These are phyloP conservation scores for Lagopus muta DNA, from an alignment of 2,113 vertebrate species.

Conservation along the genomic window DNA sequence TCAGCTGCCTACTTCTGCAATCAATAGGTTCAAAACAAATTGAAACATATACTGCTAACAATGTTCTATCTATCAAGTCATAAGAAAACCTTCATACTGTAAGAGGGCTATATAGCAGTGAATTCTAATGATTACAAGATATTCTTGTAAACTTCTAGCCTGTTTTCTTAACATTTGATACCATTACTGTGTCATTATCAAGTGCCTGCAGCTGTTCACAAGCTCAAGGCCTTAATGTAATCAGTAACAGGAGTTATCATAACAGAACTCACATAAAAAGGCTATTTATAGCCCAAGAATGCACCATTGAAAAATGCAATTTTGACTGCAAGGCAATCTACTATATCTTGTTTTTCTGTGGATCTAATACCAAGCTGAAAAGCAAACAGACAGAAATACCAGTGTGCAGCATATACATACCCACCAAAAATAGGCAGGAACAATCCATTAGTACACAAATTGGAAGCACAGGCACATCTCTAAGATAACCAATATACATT, in stretches of 20 bases:
- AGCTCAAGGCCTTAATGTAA: constrained; percentile 52
- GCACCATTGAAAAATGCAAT: constrained; percentile 19
- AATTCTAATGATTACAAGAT: background rate
- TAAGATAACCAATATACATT: background rate
- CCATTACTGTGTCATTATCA: constrained; percentile 50
- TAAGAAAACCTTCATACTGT: background rate
- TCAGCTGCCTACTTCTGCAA: background rate
- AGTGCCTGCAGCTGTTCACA: constrained; percentile 57
- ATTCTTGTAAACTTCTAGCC: constrained; percentile 11
- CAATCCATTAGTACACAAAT: background rate
- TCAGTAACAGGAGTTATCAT: constrained; percentile 48
- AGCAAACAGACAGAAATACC: background rate
- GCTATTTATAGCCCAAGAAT: constrained; percentile 59
- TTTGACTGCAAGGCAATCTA: constrained; percentile 2
- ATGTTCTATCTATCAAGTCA: background rate
- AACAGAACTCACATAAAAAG: constrained; percentile 43
- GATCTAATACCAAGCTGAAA: background rate
- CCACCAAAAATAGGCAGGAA: background rate
- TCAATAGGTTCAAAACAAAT: background rate
- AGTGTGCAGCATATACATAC: background rate
- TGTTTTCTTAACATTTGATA: constrained; percentile 34
- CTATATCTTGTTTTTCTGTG: background rate
- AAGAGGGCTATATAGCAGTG: background rate
- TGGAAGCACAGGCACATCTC: constrained; percentile 20
- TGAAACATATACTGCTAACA: constrained; percentile 13